Evolutionary conservation across 2,888 invertebrate species (phyloP).

Genomic region (Andricus curvator): DNA sequence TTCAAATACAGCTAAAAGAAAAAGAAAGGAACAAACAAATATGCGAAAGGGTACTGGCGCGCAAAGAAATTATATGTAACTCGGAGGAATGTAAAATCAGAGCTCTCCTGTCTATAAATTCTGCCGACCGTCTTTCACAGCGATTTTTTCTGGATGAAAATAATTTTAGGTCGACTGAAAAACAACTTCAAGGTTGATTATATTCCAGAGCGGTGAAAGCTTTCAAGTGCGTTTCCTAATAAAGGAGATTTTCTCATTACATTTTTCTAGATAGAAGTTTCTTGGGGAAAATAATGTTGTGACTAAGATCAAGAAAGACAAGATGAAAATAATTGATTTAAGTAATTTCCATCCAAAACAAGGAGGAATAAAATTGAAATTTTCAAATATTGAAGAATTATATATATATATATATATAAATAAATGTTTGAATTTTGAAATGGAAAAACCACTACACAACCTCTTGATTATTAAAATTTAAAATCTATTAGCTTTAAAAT

Average conservation of each 20-base stretch:
- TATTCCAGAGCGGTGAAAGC: slow-evolving; percentile 5
- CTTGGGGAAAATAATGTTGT: not conserved
- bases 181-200: slow-evolving; percentile 28
- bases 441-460: no score
- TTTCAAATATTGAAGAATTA: no score
- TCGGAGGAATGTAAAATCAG: slow-evolving; percentile 30
- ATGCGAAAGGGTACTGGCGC: slow-evolving; percentile 8
- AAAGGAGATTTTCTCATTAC: slow-evolving; percentile 1
- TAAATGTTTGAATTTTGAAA: no score
- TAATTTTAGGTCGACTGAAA: slow-evolving; percentile 22
- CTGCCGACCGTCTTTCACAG: slow-evolving; percentile 14
- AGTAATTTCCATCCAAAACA: no score
- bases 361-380: no score
- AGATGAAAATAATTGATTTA: not conserved
- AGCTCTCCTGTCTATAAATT: slow-evolving; percentile 25
- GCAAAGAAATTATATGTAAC: slow-evolving; percentile 26
- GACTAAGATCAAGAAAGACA: not conserved
- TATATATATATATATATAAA: no score
- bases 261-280: not conserved
- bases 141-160: slow-evolving; percentile 11
- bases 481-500: no score
- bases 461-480: no score
- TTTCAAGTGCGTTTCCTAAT: slow-evolving; percentile 14
- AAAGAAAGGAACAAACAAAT: not conserved
- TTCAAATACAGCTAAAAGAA: slow-evolving; percentile 3